Base-by-base conservation (phyloP, 2,113 vertebrate species). In the Atractosteus spatula region DNA sequence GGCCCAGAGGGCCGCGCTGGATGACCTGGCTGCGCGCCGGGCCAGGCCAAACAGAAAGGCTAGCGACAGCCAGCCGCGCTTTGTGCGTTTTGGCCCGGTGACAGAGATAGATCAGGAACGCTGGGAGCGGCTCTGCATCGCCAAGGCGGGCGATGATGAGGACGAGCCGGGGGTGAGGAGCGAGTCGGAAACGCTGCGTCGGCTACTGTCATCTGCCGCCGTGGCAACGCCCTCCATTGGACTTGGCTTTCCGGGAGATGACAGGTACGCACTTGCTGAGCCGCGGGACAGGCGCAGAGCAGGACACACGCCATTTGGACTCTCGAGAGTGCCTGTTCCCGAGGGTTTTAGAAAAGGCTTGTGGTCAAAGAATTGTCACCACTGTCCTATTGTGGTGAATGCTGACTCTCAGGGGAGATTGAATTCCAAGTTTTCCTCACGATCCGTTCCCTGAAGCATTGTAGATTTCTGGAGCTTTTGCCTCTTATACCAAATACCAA, bases 61-160 rank as follows among this genome's bases (percentile, higher is more conserved):
- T 64, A 80, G 82, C 14, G 71, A 84, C 70, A 86, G 86, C 67
- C 89, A 82, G 69, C 92, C 92, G 75, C 94, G 92, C 72, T 92
- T 93, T 84, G 96, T 99, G 83, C 96, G 94, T 86, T 98, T 98
- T 84, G 96, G 96, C 77, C 94, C 93, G 1, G 96, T 98, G 82
- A 97, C 96, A 77, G 95, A 98, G 88, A 96, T 97, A 87, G 92
- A 94, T 74, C 92, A 92, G 70, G 85, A 91, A 77, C 88, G 71
- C 14, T 93, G 91, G 94, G 91, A 92, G 86, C 92, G 86, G 71
- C 85, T 95, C 3, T 86, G 91, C 82, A 85, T 91, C 76, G 87
- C 91, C 80, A 89, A 81, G 81, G 62, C 82, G 57, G 73, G 75
- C 72, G 75, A 76, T 73, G 85, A 89, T 84, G 87, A 89, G 72